A percentile compares a stretch with the other conserved stretches of the same genome.
Conservation (phyloP, 2,797 vertebrate genomes). For the Poecilia wingei region DNA sequence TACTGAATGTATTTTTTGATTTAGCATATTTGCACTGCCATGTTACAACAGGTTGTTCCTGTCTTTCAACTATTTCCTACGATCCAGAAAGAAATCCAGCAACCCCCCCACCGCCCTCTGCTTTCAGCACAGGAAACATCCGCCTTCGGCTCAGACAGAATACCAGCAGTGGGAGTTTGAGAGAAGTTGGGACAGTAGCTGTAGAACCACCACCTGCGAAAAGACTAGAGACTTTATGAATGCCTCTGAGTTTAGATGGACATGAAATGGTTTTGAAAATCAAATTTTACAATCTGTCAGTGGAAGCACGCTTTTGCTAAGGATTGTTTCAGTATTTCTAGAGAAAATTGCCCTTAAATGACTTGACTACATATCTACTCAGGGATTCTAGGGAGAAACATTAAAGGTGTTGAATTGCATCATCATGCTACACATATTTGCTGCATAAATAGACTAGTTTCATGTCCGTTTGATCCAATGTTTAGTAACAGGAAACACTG, state of each 20-base stretch:
- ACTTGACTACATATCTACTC: background rate
- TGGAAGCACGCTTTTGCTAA: background rate
- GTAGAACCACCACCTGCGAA: background rate
- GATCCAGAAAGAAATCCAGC: background rate
- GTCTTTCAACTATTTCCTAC: slow-evolving; percentile 10
- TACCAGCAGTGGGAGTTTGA: background rate
- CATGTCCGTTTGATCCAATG: background rate
- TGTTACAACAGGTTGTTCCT: background rate
- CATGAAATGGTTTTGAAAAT: slow-evolving; percentile 10
- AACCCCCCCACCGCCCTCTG: background rate
- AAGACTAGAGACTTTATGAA: background rate
- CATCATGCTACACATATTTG: background rate
- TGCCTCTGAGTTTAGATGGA: background rate
- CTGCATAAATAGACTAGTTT: background rate
- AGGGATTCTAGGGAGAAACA: background rate
- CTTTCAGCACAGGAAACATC: slow-evolving; percentile 2
- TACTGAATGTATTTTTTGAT: slow-evolving; percentile 10
- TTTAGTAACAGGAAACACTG: background rate
- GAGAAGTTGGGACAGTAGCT: background rate
- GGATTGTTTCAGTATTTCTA: background rate
- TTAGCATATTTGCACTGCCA: background rate
- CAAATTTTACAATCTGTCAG: background rate
- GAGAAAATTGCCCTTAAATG: background rate
- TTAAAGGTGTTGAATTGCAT: background rate
- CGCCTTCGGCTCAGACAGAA: background rate